Base-by-base conservation (phyloP, 2,888 invertebrate genomes). In the Tanytarsus gracilentus region DNA sequence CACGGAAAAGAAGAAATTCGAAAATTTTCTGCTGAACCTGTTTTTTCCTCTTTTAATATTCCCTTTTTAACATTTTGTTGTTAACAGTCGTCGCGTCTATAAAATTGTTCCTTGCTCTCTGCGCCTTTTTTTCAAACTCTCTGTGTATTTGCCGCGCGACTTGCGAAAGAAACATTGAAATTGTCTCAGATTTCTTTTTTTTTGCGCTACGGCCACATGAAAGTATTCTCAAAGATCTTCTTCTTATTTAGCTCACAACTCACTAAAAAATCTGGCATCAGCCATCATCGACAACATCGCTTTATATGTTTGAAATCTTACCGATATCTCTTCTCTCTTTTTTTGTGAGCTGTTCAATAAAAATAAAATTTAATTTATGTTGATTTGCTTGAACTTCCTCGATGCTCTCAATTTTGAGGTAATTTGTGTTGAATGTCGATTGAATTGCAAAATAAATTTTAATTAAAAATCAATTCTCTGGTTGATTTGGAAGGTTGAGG, bases 151-250 rank as follows among this genome's bases (percentile, higher is more conserved):
- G 58, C 58, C 49, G 58, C 49, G 14, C 21, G 29, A 44, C 25
- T 16, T n/a, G 14, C 48, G 14, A 56, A 16, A 52, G 11, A 29
- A 53, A 36, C 14, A 26, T 48, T 33, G 58, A 59, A 59, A 59
- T 59, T 48, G 48, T 59, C 58, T 59, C 58, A 59, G 58, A 59
- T 59, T 59, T 48, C 58, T 59, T 26, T 21, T 33, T n/a, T n/a
- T n/a, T n/a, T n/a, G n/a, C 27, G 29, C 18, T n/a, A n/a, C 44
- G 44, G 44, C 44, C 44, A 44, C 44, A 44, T 44, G 44, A 44
- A 44, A 44, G 44, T 44, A 44, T 44, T 44, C 23, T n/a, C n/a
- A n/a, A n/a, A 23, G 21, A 44, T 44, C 23, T 18, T 44, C 21
- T 44, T 40, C 23, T 44, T 44, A 44, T 44, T 23, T 44, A 18